phyloP scores from a whole-genome alignment of 2,888 invertebrate species.

The Diadegma fenestrale region DNA sequence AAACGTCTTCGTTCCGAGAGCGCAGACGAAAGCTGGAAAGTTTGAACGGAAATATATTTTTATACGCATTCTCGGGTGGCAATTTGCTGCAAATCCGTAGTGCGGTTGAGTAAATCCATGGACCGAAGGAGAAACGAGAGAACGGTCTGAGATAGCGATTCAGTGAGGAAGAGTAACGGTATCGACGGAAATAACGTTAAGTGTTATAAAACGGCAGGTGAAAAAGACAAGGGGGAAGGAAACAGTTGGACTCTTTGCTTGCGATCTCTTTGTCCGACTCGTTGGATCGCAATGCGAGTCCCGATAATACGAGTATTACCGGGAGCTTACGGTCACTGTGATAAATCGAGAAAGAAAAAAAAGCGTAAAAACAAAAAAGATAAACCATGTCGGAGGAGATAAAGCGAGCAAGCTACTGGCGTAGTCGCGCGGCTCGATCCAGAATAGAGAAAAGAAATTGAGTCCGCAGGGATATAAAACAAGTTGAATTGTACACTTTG shows the following conservation, averaged over 20 bases:
- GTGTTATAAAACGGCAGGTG: conserved; percentile 67
- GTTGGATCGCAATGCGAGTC: conserved; percentile 31
- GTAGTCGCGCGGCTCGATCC: conserved; percentile 15
- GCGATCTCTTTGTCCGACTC: conserved; percentile 16
- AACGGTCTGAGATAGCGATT: conserved; percentile 25
- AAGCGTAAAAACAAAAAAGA: conserved; percentile 14
- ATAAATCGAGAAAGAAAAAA: conserved; percentile 41
- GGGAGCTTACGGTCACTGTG: conserved; percentile 68
- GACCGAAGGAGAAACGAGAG: conserved; percentile 17
- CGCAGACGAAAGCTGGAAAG: neutral
- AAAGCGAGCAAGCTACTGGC: conserved; percentile 31
- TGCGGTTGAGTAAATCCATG: conserved; percentile 56
- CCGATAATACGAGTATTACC: conserved; percentile 69
- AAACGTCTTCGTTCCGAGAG: neutral
- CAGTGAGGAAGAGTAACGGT: conserved; percentile 55
- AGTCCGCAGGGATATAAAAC: conserved; percentile 34
- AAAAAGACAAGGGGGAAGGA: conserved; percentile 60
- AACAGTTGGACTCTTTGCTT: conserved; percentile 3
- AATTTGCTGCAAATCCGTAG: conserved; percentile 60
- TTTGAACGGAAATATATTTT: neutral
- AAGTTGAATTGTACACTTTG: conserved; percentile 42
- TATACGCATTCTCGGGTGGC: conserved; percentile 41
- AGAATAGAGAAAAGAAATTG: conserved; percentile 48
- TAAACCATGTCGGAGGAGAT: conserved; percentile 40
- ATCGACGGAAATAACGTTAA: conserved; percentile 66